Evolutionary conservation across 2,113 vertebrate species (phyloP), one percentile per base, ranked within the genome.

Genomic region (rat (Rattus norvegicus)): DNA sequence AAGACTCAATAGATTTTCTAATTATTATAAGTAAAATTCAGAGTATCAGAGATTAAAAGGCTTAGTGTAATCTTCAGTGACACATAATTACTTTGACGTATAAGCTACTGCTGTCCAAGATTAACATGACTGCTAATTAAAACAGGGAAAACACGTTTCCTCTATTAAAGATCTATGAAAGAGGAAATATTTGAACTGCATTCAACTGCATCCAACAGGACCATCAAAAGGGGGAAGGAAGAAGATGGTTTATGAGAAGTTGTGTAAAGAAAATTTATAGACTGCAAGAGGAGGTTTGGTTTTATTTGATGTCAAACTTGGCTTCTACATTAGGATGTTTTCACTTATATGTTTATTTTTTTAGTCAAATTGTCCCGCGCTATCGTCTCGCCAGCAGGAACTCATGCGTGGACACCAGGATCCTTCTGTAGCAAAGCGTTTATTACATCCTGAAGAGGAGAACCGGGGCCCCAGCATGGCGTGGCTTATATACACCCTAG

Each of bases 241-340:
- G 3, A 56, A 7, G 4, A 7, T 5, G 7, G 36, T 19, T 4
- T 14, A 10, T 88, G 3, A 61, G 12, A 1, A 90, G 3, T 61
- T 12, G 17, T 22, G 4, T 12, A 30, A 65, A 12, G 43, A 92
- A 59, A 73, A 9, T 5, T 75, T 54, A 85, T 4, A 75, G 39
- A 70, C 87, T 33, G 3, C 28, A 63, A 5, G 65, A 13, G 1
- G 6, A 14, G 0, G 3, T 1, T 1, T 24, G 26, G 10, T 11
- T 86, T 39, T 19, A 19, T 26, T 5, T 56, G 67, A 72, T 65
- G 61, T 16, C 1, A 6, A 30, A 10, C 2, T 39, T 12, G 1
- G 9, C 63, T 79, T 20, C 30, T 28, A 85, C 8, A 54, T 0
- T 65, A 30, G 16, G 12, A 3, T 59, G 13, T 14, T 39, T 83